phyloP scores from a whole-genome alignment of 2,888 invertebrate species.

The Amblyteles armatorius region DNA sequence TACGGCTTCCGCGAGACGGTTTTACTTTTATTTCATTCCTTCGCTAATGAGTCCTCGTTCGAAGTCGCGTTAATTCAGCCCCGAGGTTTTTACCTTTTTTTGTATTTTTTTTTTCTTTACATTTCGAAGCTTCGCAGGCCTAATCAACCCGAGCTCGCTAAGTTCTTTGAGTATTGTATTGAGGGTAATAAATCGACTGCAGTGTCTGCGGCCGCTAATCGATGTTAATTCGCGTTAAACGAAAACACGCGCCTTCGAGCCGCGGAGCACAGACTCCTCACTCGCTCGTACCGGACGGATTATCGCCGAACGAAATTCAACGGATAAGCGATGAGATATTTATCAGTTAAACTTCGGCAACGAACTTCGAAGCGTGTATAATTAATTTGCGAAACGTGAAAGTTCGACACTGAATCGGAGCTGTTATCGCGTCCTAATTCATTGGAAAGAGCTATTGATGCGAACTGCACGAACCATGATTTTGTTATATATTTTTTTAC shows the following conservation, averaged over 20 bases:
- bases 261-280: not conserved
- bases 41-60: constrained; percentile 37
- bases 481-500: not conserved
- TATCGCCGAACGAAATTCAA: not conserved
- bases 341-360: not conserved
- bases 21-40: constrained; percentile 46
- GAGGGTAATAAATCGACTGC: not conserved
- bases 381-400: not conserved
- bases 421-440: not conserved
- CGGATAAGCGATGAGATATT: not conserved
- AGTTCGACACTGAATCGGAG: not conserved
- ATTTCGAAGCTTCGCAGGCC: not conserved
- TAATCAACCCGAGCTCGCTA: not conserved
- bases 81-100: constrained; percentile 26
- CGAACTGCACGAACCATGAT: not conserved
- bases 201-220: constrained; percentile 48
- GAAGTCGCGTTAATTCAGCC: constrained; percentile 10
- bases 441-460: not conserved
- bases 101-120: not conserved
- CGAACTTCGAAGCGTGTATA: not conserved
- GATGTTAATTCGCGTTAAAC: constrained; percentile 65
- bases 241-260: constrained; percentile 56
- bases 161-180: constrained; percentile 12
- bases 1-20: constrained; percentile 49
- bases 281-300: not conserved